Evolutionary conservation across 1,140 invertebrate genomes (phyloP).

Genomic region (Holcopasites calliopsidis): DNA sequence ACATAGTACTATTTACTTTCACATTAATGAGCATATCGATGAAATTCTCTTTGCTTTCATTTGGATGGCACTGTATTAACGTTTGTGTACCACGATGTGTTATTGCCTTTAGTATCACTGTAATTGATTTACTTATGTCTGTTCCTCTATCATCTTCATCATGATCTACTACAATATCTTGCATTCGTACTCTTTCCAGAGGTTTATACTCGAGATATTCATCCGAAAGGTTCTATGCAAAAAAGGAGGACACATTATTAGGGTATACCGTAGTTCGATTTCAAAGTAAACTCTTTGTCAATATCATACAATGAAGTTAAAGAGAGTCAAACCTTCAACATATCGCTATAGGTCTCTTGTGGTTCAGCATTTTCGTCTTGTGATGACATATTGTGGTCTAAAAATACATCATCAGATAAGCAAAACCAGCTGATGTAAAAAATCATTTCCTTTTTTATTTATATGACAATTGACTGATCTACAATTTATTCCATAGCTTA

Average conservation of each 20-base stretch:
- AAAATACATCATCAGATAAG: not conserved
- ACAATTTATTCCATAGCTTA: not conserved
- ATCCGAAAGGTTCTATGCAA: not conserved
- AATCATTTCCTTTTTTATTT: slow-evolving; percentile 14
- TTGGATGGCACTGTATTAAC: slow-evolving; percentile 52
- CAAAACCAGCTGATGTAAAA: not conserved
- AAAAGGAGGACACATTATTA: not conserved
- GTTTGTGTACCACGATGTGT: slow-evolving; percentile 63
- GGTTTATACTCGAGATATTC: not conserved
- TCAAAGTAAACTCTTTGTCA: not conserved
- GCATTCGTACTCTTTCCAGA: not conserved
- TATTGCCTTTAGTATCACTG: slow-evolving; percentile 52
- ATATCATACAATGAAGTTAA: not conserved
- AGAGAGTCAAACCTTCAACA: not conserved
- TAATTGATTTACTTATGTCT: slow-evolving; percentile 58
- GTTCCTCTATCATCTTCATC: not conserved
- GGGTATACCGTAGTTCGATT: not conserved
- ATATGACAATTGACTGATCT: not conserved
- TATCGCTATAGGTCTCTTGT: not conserved
- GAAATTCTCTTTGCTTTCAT: slow-evolving; percentile 50
- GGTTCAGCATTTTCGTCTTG: not conserved
- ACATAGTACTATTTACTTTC: slow-evolving; percentile 12
- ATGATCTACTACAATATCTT: slow-evolving; percentile 1
- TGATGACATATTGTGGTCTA: not conserved
- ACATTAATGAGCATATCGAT: slow-evolving; percentile 52